Conservation (phyloP, 2,113 vertebrate genomes). For the Sinocyclocheilus maitianheensis region DNA sequence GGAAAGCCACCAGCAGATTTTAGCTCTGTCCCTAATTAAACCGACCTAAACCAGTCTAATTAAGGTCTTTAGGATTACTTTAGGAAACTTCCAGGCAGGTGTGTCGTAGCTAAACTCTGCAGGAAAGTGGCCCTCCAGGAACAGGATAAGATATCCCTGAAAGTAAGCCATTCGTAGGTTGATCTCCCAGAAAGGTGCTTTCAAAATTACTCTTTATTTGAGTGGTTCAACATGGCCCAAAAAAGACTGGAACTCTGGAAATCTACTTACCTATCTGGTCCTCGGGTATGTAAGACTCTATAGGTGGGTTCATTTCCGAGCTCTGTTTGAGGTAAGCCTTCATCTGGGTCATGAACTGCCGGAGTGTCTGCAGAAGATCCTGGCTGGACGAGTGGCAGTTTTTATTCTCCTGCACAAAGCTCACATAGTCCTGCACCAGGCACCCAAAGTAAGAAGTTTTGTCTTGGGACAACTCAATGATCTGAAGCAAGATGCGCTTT, state of each 20-base stretch:
- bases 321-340: slow-evolving; percentile 95
- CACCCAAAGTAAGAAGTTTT: slow-evolving; percentile 94
- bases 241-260: background rate
- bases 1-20: background rate
- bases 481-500: slow-evolving; percentile 84
- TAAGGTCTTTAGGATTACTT: background rate
- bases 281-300: slow-evolving; percentile 92
- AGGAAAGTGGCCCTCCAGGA: background rate
- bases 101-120: background rate
- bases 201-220: background rate
- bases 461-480: slow-evolving; percentile 85
- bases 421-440: slow-evolving; percentile 93
- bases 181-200: background rate
- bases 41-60: background rate
- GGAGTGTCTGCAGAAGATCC: slow-evolving; percentile 90
- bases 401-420: slow-evolving; percentile 92
- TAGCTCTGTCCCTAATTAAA: background rate
- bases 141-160: background rate
- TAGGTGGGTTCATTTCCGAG: slow-evolving; percentile 91
- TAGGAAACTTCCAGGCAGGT: background rate
- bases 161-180: background rate
- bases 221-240: background rate
- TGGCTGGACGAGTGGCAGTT: slow-evolving; percentile 88
- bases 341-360: slow-evolving; percentile 96
- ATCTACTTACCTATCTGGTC: slow-evolving; percentile 90